Evolutionary conservation across 2,113 vertebrate genomes (phyloP).

Genomic region (Salminus brasiliensis): DNA sequence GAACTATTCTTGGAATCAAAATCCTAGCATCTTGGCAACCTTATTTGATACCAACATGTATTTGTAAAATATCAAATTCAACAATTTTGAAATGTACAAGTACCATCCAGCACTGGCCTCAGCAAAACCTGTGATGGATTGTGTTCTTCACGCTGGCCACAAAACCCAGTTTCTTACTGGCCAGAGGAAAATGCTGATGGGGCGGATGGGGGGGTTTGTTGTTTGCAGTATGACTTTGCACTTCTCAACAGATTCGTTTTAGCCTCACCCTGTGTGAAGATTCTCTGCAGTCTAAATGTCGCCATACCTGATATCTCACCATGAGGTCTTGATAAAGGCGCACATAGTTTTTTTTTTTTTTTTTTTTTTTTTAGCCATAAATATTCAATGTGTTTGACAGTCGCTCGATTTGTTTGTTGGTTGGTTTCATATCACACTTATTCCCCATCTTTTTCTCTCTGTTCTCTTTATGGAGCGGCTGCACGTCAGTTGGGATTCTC

Average conservation of each 20-base stretch:
- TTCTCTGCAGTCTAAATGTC: conserved; percentile 21
- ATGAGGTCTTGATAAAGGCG: conserved; percentile 42
- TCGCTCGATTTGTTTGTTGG: conserved; percentile 53
- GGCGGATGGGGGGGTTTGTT: not conserved
- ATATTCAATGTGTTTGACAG: conserved; percentile 53
- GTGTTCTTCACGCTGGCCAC: conserved; percentile 38
- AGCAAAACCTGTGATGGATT: conserved; percentile 26
- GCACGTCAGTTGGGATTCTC: conserved; percentile 55
- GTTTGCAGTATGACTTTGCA: conserved; percentile 37
- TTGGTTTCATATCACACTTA: conserved; percentile 52
- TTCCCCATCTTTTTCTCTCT: conserved; percentile 44
- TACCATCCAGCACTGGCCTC: too few species aligned
- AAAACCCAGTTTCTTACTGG: conserved; percentile 22
- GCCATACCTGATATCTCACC: conserved; percentile 45
- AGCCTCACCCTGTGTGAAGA: not conserved
- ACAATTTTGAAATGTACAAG: too few species aligned
- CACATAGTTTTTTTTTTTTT: conserved; percentile 30
- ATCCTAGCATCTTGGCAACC: too few species aligned
- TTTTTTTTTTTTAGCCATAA: conserved; percentile 22
- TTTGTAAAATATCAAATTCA: too few species aligned
- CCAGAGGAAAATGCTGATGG: not conserved
- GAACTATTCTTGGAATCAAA: too few species aligned
- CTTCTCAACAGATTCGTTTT: conserved; percentile 28
- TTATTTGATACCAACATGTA: too few species aligned
- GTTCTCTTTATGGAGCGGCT: conserved; percentile 53